phyloP scores from a whole-genome alignment of 2,113 vertebrate genomes.

The Rhabdornis inornatus region DNA sequence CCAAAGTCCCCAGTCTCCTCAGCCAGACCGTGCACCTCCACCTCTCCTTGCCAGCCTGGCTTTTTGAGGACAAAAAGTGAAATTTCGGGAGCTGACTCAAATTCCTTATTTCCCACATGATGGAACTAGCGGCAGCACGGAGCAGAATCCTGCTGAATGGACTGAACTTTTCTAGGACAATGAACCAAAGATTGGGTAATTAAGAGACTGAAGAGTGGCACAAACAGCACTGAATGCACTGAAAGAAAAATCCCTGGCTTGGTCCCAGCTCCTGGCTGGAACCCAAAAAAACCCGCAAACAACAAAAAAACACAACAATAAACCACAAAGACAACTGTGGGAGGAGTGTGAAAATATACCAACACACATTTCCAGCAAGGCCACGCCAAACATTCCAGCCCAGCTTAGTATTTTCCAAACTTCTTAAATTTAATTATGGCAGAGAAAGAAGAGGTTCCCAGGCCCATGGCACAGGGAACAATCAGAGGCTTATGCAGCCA shows the following conservation, averaged over 20 bases:
- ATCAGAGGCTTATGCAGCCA: neutral
- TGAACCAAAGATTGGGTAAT: conserved; percentile 4
- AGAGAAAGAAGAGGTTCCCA: neutral
- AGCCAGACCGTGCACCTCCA: rapidly evolving
- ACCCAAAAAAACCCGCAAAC: conserved; percentile 30
- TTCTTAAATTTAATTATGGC: neutral
- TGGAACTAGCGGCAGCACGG: neutral
- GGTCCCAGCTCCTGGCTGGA: conserved; percentile 5
- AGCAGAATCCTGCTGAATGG: neutral
- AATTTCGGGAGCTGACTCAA: neutral
- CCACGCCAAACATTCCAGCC: neutral
- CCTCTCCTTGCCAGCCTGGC: neutral
- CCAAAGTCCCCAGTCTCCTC: neutral
- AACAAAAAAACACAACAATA: neutral
- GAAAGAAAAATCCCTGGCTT: conserved; percentile 38
- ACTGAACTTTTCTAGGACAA: neutral
- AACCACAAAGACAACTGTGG: conserved; percentile 33
- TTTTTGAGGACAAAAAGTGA: neutral
- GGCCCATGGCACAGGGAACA: neutral
- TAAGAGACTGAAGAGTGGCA: conserved; percentile 16
- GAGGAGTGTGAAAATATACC: conserved; percentile 1
- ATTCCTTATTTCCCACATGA: neutral
- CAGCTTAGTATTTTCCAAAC: neutral
- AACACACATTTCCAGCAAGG: neutral
- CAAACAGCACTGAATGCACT: neutral